Evolutionary conservation across 2,113 vertebrate genomes (phyloP).

Genomic region (Larimichthys crocea): DNA sequence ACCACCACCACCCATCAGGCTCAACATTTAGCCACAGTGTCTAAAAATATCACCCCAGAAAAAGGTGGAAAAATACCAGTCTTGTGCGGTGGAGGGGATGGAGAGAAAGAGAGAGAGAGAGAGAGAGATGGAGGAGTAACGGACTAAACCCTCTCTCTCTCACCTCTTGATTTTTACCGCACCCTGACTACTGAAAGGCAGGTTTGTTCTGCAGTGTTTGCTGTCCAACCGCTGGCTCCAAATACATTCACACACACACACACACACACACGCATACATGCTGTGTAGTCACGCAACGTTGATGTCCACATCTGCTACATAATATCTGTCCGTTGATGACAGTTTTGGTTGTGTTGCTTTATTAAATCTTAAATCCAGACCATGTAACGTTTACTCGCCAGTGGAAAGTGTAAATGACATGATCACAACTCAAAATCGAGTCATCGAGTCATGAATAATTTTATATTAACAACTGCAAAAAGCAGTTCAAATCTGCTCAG

Average conservation of each 20-base stretch:
- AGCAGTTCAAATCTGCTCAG: not conserved
- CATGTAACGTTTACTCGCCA: not conserved
- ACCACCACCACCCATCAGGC: slow-evolving; percentile 52
- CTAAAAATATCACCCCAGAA: slow-evolving; percentile 78
- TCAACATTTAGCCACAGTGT: slow-evolving; percentile 58
- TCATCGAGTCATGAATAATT: not conserved
- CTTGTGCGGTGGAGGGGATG: slow-evolving; percentile 59
- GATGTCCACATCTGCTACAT: slow-evolving; percentile 21
- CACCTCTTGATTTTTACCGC: slow-evolving; percentile 80
- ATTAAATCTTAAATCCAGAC: not conserved
- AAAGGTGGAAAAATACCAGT: slow-evolving; percentile 76
- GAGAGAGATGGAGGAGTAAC: slow-evolving; percentile 49
- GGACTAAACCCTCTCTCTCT: slow-evolving; percentile 45
- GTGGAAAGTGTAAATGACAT: not conserved
- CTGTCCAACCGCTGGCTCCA: slow-evolving; percentile 77
- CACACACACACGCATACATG: slow-evolving; percentile 1
- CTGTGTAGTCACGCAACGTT: slow-evolving; percentile 31
- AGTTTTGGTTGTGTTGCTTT: slow-evolving; percentile 9
- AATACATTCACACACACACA: slow-evolving; percentile 49
- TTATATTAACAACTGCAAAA: not conserved
- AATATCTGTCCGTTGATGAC: not conserved
- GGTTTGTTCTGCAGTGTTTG: slow-evolving; percentile 87
- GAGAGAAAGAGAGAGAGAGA: slow-evolving; percentile 40
- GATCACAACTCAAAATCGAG: not conserved
- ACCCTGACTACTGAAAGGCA: slow-evolving; percentile 84